Conservation (phyloP, 2,888 invertebrate species). For the Mycalesis mineus region DNA sequence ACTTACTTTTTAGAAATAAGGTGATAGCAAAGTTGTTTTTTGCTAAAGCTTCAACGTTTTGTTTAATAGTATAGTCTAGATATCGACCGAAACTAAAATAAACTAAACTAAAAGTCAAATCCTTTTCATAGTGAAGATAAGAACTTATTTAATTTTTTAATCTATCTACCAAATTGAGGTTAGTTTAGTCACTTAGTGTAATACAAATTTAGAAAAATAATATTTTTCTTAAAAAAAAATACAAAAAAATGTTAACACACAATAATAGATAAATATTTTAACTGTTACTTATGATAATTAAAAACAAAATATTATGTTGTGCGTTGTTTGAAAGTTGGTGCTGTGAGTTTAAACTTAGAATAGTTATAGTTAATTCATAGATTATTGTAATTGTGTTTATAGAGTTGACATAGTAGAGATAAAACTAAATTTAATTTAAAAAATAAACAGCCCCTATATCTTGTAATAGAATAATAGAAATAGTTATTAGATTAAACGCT, state of each 20-base stretch:
- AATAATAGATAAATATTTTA: not conserved
- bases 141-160: not conserved
- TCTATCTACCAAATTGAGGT: no score
- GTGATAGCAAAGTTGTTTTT: no score
- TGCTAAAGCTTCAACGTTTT: no score
- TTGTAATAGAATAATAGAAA: not conserved
- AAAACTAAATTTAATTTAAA: not conserved
- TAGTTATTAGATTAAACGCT: not conserved
- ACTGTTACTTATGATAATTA: not conserved
- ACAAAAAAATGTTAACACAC: no score
- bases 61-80: no score
- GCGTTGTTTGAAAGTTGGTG: conserved; percentile 36
- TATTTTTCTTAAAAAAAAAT: no score
- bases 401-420: not conserved
- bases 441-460: not conserved
- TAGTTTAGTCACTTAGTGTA: no score
- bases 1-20: no score
- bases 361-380: conserved; percentile 11
- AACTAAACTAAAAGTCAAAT: not conserved
- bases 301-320: conserved; percentile 18
- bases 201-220: no score
- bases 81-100: not conserved
- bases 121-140: not conserved
- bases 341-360: conserved; percentile 31
- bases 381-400: conserved; percentile 9